Base-by-base conservation (phyloP, 2,888 invertebrate genomes). In the Aphidoletes aphidimyza region DNA sequence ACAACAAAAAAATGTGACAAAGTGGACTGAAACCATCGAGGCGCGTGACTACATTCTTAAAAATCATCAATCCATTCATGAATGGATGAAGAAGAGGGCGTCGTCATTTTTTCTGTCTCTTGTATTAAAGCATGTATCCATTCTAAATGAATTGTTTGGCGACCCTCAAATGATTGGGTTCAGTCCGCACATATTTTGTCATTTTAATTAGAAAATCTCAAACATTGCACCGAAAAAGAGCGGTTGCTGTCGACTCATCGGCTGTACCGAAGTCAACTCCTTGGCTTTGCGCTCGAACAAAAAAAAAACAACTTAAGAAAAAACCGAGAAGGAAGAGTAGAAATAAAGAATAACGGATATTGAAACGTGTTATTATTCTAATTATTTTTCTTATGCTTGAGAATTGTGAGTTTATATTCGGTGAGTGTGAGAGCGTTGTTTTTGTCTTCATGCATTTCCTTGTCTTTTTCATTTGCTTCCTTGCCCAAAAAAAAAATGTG, bases 141-240 rank as follows among this genome's bases (percentile, higher is more conserved):
- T 34, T 69, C 30, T 81, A 81, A 81, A 81, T 37, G 37, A 81
- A 81, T 81, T 37, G 37, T 81, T 81, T 37, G 81, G 37, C 81
- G 22, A 81, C 81, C 36, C 37, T 81, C 81, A 37, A 81, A 81
- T 22, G 37, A 36, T 37, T 81, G 36, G 37, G 36, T 81, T 81
- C 81, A 37, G 36, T 81, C 81, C 6, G 81, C 69, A 69, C 69
- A 69, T 69, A 69, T 69, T 69, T 81, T 37, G 36, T 81, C 37
- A 81, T 81, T 81, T 81, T 81, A 81, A 81, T 81, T 81, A 81
- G 81, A 81, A 81, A 81, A 81, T 81, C 37, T n/a, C 81, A 81
- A 81, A 81, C 19, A 11, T 19, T 36, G 81, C 8, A n/a, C n/a
- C n/a, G n/a, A 3, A 81, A 19, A 22, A 81, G 81, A 36, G 36